Conservation (phyloP, 2,113 vertebrate species). For the Myotis lucifugus region DNA sequence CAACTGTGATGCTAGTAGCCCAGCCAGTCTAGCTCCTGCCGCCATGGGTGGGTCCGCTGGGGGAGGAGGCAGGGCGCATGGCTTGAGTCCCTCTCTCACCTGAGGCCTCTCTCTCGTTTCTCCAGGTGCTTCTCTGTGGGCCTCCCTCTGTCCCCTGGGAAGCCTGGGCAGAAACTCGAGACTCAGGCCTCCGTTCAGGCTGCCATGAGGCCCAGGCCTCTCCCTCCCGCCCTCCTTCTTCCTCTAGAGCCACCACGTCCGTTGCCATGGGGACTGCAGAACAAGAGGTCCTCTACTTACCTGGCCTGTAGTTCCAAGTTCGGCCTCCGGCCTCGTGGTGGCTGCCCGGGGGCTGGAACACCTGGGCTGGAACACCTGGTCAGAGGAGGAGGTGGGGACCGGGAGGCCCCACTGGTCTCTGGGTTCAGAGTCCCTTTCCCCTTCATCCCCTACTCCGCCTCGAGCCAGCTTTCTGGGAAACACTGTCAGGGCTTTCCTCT, state of each 20-base stretch:
- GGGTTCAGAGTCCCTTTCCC: background rate
- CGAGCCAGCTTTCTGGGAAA: conserved; percentile 24
- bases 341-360: no score
- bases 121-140: background rate
- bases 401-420: background rate
- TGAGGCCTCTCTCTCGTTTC: background rate
- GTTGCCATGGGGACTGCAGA: background rate
- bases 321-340: background rate
- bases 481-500: conserved; percentile 31
- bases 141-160: background rate
- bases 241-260: background rate
- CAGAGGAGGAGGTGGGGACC: background rate
- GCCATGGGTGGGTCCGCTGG: background rate
- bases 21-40: background rate
- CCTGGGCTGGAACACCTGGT: background rate
- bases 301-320: background rate
- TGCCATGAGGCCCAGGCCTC: background rate
- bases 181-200: background rate
- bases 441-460: background rate
- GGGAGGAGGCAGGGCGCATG: background rate
- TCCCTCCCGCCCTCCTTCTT: background rate
- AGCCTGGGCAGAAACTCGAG: conserved; percentile 30
- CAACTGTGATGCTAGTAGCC: background rate
- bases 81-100: background rate
- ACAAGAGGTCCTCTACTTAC: background rate